Evolutionary conservation across 2,113 vertebrate genomes (phyloP), one percentile per base, ranked within the genome.

Genomic region (Brachypteracias leptosomus): DNA sequence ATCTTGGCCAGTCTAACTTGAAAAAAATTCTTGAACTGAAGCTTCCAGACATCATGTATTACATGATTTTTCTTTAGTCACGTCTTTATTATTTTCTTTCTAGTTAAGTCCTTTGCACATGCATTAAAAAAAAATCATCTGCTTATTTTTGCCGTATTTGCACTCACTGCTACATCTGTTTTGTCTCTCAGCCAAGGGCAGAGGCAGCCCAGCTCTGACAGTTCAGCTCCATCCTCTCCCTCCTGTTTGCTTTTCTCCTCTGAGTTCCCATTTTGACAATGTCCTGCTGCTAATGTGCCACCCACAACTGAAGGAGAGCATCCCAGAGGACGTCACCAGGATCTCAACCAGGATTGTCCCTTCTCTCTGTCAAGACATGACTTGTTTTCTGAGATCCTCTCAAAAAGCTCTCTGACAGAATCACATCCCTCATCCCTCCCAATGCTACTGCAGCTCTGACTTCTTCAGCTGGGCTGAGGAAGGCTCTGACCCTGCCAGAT

Each of bases 401-500:
- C 7, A 46, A 38, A 65, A 87, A 85, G 55, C 17, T 20, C 11
- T 29, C 71, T 62, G 42, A 38, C 63, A 73, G 42, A 51, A 22
- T 6, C 68, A 5, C 24, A 46, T 49, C 17, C 6, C 16, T 72
- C 7, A 16, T 13, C 19, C 29, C 0, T n/a, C n/a, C n/a, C n/a
- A n/a, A n/a, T n/a, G 4, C 20, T 16, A 11, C 26, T 0, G 1
- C 31, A 46, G 59, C 19, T 13, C 10, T 47, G 42, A 51, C 36
- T 71, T 63, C 35, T 52, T 31, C 35, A 55, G 15, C 57, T 33
- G 35, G 68, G 58, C 26, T 38, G 66, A 66, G 18, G 58, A 89
- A 65, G 49, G 49, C 17, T 94, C 59, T 91, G 54, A 89, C 94
- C 79, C 65, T 58, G 31, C 24, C 55, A 74, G 55, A 97, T 95